Evolutionary conservation across 2,113 vertebrate species (phyloP).

Genomic region (Nestor notabilis): DNA sequence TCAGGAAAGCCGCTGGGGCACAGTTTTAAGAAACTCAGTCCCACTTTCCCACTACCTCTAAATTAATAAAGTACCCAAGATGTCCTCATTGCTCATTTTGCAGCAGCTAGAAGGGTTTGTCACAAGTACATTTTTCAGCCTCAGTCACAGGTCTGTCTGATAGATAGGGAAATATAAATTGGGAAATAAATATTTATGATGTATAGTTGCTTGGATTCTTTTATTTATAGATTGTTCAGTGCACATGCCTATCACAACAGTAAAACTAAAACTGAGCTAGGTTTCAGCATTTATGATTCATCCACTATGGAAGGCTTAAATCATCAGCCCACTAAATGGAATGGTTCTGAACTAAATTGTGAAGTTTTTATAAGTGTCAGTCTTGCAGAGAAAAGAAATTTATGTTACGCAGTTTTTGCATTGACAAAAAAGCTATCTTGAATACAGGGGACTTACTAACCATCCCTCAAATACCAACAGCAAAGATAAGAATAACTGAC

Average conservation of each 20-base stretch:
- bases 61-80: neutral
- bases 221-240: constrained; percentile 42
- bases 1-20: neutral
- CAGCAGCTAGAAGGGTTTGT: neutral
- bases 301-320: constrained; percentile 36
- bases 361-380: constrained; percentile 38
- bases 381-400: constrained; percentile 13
- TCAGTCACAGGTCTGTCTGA: neutral
- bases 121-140: constrained; percentile 19
- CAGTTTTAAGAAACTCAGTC: constrained; percentile 23
- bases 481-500: neutral
- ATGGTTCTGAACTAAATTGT: constrained; percentile 45
- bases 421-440: neutral
- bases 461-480: neutral
- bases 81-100: neutral
- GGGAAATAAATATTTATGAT: constrained; percentile 66
- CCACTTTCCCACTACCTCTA: neutral
- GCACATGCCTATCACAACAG: constrained; percentile 11
- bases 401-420: neutral
- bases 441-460: neutral
- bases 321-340: constrained; percentile 16
- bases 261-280: constrained; percentile 29
- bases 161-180: constrained; percentile 19
- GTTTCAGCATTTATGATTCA: constrained; percentile 38
- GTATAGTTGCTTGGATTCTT: neutral